Conservation (phyloP, 2,113 vertebrate genomes). For the Pelobates fuscus region DNA sequence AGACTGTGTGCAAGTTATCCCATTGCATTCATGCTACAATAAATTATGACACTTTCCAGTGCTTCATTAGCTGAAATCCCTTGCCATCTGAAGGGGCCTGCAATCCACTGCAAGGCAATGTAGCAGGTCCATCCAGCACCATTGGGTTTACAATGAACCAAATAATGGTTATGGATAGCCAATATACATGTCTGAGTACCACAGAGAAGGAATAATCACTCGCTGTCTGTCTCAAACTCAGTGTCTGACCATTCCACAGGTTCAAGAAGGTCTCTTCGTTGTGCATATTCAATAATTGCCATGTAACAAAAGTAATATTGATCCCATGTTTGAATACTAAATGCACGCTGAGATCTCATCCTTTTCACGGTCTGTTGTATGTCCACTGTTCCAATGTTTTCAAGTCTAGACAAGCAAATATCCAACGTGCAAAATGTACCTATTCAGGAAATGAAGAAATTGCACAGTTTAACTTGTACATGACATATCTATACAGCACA, state of each 20-base stretch:
- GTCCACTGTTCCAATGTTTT: conserved; percentile 90
- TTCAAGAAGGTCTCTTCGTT: conserved; percentile 69
- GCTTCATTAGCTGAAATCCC: conserved; percentile 35
- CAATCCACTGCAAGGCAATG: conserved; percentile 29
- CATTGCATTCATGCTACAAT: conserved; percentile 50
- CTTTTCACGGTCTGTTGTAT: conserved; percentile 89
- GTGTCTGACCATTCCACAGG: conserved; percentile 80
- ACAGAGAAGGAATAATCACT: conserved; percentile 59
- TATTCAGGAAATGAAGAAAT: conserved; percentile 55
- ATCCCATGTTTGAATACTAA: conserved; percentile 97
- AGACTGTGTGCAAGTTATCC: conserved; percentile 45
- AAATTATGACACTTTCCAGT: conserved; percentile 51
- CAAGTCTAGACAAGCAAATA: conserved; percentile 94
- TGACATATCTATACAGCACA: too few relatives aligned
- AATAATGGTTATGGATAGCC: conserved; percentile 14
- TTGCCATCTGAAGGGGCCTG: conserved; percentile 22
- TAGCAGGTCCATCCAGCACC: conserved; percentile 25
- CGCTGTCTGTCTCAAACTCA: conserved; percentile 79
- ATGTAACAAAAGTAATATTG: conserved; percentile 98
- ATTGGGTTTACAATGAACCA: conserved; percentile 19
- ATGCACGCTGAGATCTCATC: conserved; percentile 93
- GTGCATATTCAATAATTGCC: conserved; percentile 88
- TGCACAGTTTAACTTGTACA: neutral
- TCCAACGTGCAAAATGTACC: conserved; percentile 98
- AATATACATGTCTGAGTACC: conserved; percentile 40